Percentiles rank a stretch among this genome's conserved stretches.
These are phyloP conservation scores for Nezara viridula DNA, from an alignment of 2,888 invertebrate genomes.

Conservation along the genomic window DNA sequence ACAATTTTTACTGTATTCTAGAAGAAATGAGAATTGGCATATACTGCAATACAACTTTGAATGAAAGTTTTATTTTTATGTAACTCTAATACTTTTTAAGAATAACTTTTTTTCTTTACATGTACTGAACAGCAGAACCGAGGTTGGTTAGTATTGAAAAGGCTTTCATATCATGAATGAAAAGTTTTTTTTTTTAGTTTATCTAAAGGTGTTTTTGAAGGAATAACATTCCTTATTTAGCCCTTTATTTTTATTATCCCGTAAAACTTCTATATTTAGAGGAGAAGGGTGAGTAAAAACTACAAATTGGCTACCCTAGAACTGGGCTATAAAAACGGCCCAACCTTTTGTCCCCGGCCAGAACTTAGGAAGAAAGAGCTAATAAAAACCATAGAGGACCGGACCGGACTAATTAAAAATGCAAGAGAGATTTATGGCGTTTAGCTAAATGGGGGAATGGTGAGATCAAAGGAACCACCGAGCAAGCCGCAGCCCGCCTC, in stretches of 20 bases:
- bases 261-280: not conserved
- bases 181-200: no score
- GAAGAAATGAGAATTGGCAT: no score
- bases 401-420: slow-evolving; percentile 5
- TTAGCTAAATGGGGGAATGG: slow-evolving; percentile 7
- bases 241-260: not conserved
- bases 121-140: no score
- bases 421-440: slow-evolving; percentile 42
- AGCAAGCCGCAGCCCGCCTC: not conserved
- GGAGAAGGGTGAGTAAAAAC: not conserved
- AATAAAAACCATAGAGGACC: slow-evolving; percentile 25
- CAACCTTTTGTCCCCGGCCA: not conserved
- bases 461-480: slow-evolving; percentile 26
- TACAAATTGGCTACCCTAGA: not conserved
- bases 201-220: not conserved
- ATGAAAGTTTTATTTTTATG: no score
- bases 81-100: no score
- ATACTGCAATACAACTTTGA: no score
- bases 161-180: no score
- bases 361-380: not conserved
- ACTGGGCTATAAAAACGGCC: not conserved
- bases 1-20: no score
- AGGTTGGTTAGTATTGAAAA: no score
- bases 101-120: no score
- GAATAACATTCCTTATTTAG: not conserved